phyloP scores from a whole-genome alignment of 2,888 invertebrate genomes.

The Diaphora mendica region DNA sequence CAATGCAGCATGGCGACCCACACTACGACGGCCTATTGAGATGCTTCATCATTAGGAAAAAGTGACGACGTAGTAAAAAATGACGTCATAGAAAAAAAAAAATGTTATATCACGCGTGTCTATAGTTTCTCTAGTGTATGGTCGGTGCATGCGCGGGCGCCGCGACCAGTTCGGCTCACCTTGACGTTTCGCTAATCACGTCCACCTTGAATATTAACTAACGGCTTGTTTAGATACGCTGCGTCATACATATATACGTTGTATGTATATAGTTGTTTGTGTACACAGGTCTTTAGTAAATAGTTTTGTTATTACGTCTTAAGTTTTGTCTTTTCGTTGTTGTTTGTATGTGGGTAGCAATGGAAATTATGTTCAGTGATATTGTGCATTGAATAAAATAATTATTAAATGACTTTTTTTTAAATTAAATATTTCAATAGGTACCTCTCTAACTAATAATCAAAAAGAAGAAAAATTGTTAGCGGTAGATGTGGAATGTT shows the following conservation, averaged over 20 bases:
- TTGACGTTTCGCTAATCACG: slow-evolving; percentile 83
- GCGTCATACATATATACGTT: slow-evolving; percentile 38
- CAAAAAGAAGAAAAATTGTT: no score
- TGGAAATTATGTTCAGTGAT: not conserved
- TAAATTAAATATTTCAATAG: no score
- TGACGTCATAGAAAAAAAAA: no score
- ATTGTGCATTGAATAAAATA: no score
- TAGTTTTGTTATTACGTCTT: not conserved
- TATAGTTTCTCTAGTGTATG: slow-evolving; percentile 8
- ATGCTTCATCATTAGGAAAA: no score
- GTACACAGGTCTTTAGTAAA: slow-evolving; percentile 6
- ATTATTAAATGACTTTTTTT: no score
- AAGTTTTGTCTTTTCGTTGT: not conserved
- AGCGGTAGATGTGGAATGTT: no score
- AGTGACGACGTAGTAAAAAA: no score
- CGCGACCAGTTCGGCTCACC: slow-evolving; percentile 70
- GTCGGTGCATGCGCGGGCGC: slow-evolving; percentile 29
- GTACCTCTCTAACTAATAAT: no score
- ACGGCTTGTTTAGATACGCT: slow-evolving; percentile 72
- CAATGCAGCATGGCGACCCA: no score
- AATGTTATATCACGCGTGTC: not conserved
- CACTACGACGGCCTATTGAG: no score
- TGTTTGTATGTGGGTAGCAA: not conserved
- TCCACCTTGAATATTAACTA: slow-evolving; percentile 84
- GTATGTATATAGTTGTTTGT: slow-evolving; percentile 1